Base-by-base conservation (phyloP, 2,888 invertebrate species). In the Trichogramma evanescens region DNA sequence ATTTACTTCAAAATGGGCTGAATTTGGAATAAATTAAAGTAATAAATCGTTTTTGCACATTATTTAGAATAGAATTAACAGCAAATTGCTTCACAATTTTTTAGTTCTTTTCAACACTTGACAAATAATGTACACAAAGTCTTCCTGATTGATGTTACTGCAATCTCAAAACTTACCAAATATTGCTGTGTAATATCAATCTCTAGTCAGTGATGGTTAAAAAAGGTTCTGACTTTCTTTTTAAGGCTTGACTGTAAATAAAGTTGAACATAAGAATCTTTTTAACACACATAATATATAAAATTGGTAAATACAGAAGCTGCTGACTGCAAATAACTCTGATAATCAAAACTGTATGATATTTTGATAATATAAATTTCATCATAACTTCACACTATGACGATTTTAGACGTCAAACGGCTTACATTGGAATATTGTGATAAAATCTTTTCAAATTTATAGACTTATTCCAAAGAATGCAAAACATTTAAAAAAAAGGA, bases 91-190 rank as follows among this genome's bases (percentile, higher is more conserved):
- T 1, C 26, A 26, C 26, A 26, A 3, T 26, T 26, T 26, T 26
- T 26, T 26, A 26, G 26, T 26, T 26, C 26, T 26, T 26, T 26
- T 26, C 26, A 26, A 26, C 26, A 26, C 26, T 26, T 26, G 26
- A 26, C 26, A 26, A 26, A 26, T 26, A 26, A 26, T 26, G 26
- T 54, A 54, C 42, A 61, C 48, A 59, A 61, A 54, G 64, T 64
- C 64, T 64, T 64, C 64, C 63, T 60, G 62, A 43, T 64, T 62
- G 64, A 64, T 62, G 59, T 62, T 62, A 59, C 51, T 26, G 26
- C 40, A 51, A 50, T 53, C 54, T 59, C 13, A 59, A 56, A 49
- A 42, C 43, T 57, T 53, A 57, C 50, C 56, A 58, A 61, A 62
- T 56, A 53, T 58, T 59, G 44, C 43, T 52, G 13, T 40, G 46